Evolutionary conservation across 2,113 vertebrate species (phyloP).

Genomic region (Spilogale gracilis): DNA sequence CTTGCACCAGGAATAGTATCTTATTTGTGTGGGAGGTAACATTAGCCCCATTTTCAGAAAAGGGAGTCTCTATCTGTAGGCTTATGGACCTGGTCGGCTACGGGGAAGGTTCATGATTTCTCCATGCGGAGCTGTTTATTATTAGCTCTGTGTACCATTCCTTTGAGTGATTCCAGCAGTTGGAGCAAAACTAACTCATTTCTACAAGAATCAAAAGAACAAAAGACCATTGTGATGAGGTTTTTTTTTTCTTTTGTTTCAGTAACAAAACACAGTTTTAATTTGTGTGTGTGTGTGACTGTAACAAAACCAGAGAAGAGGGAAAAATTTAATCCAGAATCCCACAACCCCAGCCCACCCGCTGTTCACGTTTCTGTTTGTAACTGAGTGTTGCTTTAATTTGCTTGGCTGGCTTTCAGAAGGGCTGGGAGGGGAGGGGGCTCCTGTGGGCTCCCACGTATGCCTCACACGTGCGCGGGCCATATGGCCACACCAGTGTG

Average conservation of each 20-base stretch:
- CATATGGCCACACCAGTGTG: conserved; percentile 18
- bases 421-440: conserved; percentile 13
- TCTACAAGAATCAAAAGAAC: conserved; percentile 30
- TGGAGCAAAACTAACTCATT: conserved; percentile 62
- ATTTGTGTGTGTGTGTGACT: neutral
- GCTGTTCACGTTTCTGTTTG: neutral
- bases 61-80: neutral
- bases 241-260: neutral
- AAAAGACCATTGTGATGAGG: conserved; percentile 11
- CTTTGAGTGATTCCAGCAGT: neutral
- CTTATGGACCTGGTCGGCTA: neutral
- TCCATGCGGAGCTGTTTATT: neutral
- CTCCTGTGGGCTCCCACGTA: neutral
- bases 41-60: neutral
- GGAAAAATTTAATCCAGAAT: neutral
- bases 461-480: neutral
- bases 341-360: neutral
- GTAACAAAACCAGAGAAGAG: conserved; percentile 44
- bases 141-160: neutral
- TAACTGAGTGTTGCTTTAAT: neutral
- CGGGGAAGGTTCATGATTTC: neutral
- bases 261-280: neutral
- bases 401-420: neutral
- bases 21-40: neutral
- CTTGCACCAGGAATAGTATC: neutral